Percentiles rank a stretch among this genome's conserved stretches.
Evolutionary conservation across 64 coral and sea anemone species (phyloP).

Genomic region (Dendronephthya gigantea): DNA sequence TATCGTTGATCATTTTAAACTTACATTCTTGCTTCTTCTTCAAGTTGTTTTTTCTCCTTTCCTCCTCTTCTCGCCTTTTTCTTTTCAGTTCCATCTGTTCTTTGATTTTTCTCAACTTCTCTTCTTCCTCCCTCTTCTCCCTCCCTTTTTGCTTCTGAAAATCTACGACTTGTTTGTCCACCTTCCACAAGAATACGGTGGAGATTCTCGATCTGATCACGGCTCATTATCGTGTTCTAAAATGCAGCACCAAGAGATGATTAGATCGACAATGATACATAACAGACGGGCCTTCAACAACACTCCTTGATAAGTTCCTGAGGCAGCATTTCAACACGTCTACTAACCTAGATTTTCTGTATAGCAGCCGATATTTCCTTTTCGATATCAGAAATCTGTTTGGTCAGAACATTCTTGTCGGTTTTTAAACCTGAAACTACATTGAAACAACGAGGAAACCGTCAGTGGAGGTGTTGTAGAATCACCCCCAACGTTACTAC

Average conservation of each 20-base stretch:
- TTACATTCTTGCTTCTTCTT: constrained; percentile 72
- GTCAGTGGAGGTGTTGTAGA: too few species aligned
- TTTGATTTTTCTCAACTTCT: constrained; percentile 75
- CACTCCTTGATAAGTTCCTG: too few species aligned
- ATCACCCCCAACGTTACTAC: too few species aligned
- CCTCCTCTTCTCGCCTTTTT: constrained; percentile 74
- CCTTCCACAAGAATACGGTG: constrained; percentile 45
- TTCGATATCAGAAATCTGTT: too few species aligned
- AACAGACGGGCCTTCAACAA: too few species aligned
- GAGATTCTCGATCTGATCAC: constrained; percentile 51
- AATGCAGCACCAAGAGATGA: neutral
- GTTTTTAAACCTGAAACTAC: too few species aligned
- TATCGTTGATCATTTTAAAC: neutral
- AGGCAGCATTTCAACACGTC: too few species aligned
- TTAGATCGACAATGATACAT: neutral
- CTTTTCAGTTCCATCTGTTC: constrained; percentile 89
- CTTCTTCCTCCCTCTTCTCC: constrained; percentile 77
- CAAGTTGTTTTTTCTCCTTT: constrained; percentile 65
- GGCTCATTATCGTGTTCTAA: constrained; percentile 48
- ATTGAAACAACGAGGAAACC: too few species aligned
- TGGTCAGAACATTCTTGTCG: too few species aligned
- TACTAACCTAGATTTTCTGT: too few species aligned
- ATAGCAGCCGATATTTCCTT: too few species aligned
- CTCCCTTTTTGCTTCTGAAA: constrained; percentile 62
- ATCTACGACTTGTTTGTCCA: constrained; percentile 61